Conservation (phyloP, 2,797 vertebrate species). For the Balearica regulorum region DNA sequence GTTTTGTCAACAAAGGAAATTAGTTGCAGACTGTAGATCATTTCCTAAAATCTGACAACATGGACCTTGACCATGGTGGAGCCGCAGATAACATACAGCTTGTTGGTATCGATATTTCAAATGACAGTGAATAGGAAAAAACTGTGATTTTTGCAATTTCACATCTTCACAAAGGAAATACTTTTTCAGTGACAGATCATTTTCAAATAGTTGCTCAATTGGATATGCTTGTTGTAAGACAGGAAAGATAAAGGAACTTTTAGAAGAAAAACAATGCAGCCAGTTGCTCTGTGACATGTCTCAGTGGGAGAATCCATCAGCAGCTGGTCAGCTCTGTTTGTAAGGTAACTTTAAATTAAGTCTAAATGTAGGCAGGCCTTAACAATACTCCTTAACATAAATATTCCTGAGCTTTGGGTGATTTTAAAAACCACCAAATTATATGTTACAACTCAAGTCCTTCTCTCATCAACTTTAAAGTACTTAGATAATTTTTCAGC, state of each 20-base stretch:
- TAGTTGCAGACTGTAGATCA: not conserved
- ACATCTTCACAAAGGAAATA: not conserved
- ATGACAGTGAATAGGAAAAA: not conserved
- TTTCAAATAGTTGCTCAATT: not conserved
- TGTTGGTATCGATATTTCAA: not conserved
- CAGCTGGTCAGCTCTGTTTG: not conserved
- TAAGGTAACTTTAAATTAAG: not conserved
- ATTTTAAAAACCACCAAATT: not conserved
- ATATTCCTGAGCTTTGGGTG: not conserved
- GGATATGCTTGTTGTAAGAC: not conserved
- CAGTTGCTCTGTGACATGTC: not conserved
- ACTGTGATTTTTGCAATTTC: not conserved
- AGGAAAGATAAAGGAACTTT: not conserved
- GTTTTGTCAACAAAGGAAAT: not conserved
- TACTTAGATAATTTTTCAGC: not conserved
- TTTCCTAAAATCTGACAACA: not conserved
- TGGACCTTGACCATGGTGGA: not conserved
- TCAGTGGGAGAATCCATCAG: not conserved
- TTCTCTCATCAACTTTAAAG: not conserved
- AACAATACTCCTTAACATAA: not conserved
- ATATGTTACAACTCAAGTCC: not conserved
- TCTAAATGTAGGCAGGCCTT: not conserved
- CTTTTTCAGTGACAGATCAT: not conserved
- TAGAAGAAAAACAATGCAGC: not conserved
- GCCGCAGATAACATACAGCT: not conserved